These are phyloP conservation scores for Ploceus nigricollis DNA, from an alignment of 2,113 vertebrate species.

Conservation along the genomic window DNA sequence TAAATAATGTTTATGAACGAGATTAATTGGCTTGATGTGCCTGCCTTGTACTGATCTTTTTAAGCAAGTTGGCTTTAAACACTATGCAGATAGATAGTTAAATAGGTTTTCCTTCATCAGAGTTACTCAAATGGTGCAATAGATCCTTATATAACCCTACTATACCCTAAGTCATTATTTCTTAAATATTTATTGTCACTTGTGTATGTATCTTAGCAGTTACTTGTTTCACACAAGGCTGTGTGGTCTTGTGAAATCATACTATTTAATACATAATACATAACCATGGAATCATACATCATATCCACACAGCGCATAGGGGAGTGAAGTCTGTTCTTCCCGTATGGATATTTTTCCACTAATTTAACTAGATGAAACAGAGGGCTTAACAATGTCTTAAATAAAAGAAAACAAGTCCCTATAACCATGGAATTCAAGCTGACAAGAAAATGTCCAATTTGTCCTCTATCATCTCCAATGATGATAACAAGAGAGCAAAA, in stretches of 20 bases:
- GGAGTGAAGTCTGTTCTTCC: not conserved
- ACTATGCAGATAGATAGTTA: not conserved
- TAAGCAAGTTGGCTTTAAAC: not conserved
- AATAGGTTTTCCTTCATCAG: not conserved
- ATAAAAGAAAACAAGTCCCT: not conserved
- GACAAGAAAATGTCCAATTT: not conserved
- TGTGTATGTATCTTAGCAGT: not conserved
- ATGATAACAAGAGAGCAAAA: not conserved
- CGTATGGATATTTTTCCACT: not conserved
- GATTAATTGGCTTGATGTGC: not conserved
- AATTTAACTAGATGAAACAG: not conserved
- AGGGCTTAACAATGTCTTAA: not conserved
- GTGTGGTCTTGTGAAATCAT: not conserved
- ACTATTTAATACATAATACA: not conserved
- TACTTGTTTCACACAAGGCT: not conserved
- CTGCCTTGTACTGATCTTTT: not conserved
- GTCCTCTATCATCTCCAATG: not conserved
- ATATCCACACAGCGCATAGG: not conserved
- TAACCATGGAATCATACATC: not conserved
- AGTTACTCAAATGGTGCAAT: not conserved
- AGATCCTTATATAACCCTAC: not conserved
- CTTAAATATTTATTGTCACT: not conserved
- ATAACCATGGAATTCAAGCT: not conserved
- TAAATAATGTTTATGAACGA: not conserved
- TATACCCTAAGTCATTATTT: not conserved